These are phyloP conservation scores for Scaptomyza flava DNA, from an alignment of 2,888 invertebrate species.

Conservation along the genomic window DNA sequence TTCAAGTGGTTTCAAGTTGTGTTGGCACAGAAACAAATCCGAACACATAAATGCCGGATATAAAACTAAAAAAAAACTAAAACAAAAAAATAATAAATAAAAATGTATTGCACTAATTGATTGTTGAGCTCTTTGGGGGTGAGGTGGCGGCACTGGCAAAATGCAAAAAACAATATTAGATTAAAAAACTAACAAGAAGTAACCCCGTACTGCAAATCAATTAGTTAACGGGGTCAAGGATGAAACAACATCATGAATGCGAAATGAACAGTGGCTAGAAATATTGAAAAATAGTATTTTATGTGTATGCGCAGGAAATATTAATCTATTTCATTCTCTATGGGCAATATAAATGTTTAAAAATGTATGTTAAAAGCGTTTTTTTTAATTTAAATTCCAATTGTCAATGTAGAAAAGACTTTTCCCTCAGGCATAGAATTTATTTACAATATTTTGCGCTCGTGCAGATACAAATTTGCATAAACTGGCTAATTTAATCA, in stretches of 20 bases:
- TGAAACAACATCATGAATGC: constrained; percentile 15
- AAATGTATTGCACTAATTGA: constrained; percentile 58
- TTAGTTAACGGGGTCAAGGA: constrained; percentile 61
- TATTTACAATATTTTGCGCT: constrained; percentile 3
- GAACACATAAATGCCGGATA: constrained; percentile 16
- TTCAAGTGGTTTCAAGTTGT: constrained; percentile 31
- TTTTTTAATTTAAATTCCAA: neutral
- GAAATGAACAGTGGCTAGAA: constrained; percentile 25
- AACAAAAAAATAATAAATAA: neutral
- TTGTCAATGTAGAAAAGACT: neutral
- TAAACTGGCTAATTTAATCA: constrained; percentile 71
- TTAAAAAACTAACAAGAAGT: constrained; percentile 9
- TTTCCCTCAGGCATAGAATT: neutral
- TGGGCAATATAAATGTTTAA: neutral
- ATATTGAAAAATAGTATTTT: neutral
- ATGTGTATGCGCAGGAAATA: neutral
- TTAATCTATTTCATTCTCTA: neutral
- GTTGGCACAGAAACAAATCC: constrained; percentile 5
- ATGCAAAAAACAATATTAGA: neutral
- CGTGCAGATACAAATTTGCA: constrained; percentile 49
- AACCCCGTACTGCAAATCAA: constrained; percentile 34
- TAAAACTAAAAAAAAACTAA: constrained; percentile 1
- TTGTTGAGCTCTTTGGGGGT: constrained; percentile 40
- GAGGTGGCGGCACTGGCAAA: constrained; percentile 5
- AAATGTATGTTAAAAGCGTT: neutral